Evolutionary conservation across 2,888 invertebrate species (phyloP).

Genomic region (Kryphioiulus occultus): DNA sequence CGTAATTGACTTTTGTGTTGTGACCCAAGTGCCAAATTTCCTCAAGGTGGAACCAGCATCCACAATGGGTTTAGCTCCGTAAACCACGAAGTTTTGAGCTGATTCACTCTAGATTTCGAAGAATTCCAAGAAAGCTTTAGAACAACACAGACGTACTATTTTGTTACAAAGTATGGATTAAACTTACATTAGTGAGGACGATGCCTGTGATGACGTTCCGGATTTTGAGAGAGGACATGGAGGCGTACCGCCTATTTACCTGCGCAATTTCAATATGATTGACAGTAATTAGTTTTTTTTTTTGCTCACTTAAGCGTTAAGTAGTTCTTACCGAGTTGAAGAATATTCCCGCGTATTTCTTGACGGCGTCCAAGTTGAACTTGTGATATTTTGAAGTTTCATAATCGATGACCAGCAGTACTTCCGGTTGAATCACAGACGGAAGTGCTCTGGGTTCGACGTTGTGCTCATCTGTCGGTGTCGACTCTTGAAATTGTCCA

Average conservation of each 20-base stretch:
- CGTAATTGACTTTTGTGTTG: neutral
- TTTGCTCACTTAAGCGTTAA: neutral
- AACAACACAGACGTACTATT: no score
- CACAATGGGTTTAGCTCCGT: neutral
- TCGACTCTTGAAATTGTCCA: neutral
- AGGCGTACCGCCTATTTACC: constrained; percentile 55
- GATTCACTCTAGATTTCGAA: neutral
- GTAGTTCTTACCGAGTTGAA: constrained; percentile 25
- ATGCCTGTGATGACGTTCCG: constrained; percentile 50
- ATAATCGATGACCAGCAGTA: constrained; percentile 39
- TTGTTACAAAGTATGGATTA: neutral
- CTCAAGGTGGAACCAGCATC: neutral
- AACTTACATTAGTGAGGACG: neutral
- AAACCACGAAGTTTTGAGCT: neutral
- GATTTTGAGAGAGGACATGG: constrained; percentile 54
- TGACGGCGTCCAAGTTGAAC: neutral
- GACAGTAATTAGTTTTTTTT: neutral
- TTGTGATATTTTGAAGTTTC: neutral
- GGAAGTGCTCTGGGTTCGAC: neutral
- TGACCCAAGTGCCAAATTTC: neutral
- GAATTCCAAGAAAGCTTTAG: neutral
- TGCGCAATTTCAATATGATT: neutral
- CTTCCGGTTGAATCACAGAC: constrained; percentile 32
- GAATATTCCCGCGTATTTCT: neutral
- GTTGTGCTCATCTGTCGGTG: neutral